Percentiles rank a stretch among this genome's conserved stretches.
phyloP scores from a whole-genome alignment of 2,113 vertebrate species.

The Microcebus jonahi region DNA sequence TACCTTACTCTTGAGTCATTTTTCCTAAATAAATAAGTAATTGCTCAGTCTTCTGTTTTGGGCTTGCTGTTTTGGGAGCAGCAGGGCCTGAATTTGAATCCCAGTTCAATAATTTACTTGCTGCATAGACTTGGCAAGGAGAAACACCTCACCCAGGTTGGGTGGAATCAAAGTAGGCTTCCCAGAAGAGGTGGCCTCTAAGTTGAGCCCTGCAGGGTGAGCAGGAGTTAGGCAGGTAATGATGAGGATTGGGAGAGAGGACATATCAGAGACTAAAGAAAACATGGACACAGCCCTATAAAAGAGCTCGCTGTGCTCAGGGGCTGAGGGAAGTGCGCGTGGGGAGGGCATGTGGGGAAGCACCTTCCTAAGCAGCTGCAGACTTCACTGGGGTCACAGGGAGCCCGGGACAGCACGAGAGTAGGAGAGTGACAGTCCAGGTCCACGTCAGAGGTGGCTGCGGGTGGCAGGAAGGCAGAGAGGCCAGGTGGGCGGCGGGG shows the following conservation, averaged over 20 bases:
- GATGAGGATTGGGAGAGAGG: background rate
- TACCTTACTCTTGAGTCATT: background rate
- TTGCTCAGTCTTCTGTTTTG: background rate
- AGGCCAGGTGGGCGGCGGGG: background rate
- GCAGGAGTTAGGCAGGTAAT: background rate
- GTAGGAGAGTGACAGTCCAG: background rate
- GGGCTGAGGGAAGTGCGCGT: rapidly evolving
- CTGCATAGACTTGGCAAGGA: background rate
- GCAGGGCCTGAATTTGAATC: background rate
- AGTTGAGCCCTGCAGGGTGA: background rate
- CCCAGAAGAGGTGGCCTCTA: background rate
- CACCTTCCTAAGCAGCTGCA: background rate
- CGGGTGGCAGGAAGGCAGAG: background rate
- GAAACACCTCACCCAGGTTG: rapidly evolving
- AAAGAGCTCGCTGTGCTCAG: background rate
- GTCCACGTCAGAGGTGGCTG: background rate
- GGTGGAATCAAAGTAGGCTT: background rate
- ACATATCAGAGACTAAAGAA: background rate
- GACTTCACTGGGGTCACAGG: background rate
- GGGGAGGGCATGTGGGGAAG: rapidly evolving
- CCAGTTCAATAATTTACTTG: background rate
- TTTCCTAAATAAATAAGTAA: background rate
- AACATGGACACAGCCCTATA: background rate
- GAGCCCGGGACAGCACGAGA: rapidly evolving
- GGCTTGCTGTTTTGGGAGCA: background rate